Evolutionary conservation across 2,113 vertebrate species (phyloP).

Genomic region (Salvelinus namaycush): DNA sequence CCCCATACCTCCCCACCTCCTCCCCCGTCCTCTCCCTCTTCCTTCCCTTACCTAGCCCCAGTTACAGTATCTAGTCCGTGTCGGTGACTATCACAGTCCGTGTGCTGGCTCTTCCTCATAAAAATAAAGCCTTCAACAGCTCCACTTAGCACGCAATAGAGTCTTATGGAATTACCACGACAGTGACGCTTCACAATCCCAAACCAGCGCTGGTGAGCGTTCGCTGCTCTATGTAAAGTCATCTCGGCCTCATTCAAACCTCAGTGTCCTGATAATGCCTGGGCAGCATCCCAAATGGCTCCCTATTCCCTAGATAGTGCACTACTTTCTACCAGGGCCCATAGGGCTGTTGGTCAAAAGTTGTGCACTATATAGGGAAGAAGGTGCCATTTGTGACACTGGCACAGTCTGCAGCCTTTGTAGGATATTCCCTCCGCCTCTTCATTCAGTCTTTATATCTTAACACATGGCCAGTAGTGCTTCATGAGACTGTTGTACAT

Average conservation of each 20-base stretch:
- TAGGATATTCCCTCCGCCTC: background rate
- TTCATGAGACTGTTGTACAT: conserved; percentile 16
- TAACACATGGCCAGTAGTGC: conserved; percentile 20
- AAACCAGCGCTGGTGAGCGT: conserved; percentile 11
- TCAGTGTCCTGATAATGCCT: background rate
- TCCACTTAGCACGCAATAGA: conserved; percentile 37
- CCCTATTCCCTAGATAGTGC: too few relatives aligned
- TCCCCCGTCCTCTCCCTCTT: background rate
- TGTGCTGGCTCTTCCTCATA: conserved; percentile 10
- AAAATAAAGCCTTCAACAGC: conserved; percentile 41
- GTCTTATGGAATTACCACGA: conserved; percentile 48
- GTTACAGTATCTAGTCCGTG: background rate
- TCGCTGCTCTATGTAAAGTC: conserved; percentile 3
- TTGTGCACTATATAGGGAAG: too few relatives aligned
- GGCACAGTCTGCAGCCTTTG: background rate
- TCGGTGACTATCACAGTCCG: background rate
- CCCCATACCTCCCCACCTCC: too few relatives aligned
- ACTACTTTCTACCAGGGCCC: background rate
- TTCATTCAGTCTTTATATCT: background rate
- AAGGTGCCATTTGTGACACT: too few relatives aligned
- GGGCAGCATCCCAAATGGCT: too few relatives aligned
- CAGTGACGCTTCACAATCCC: conserved; percentile 30
- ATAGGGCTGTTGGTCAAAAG: too few relatives aligned
- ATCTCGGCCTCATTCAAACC: too few relatives aligned
- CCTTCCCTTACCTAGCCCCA: background rate